Percentiles rank a stretch among this genome's conserved stretches.
Evolutionary conservation across 2,888 invertebrate species (phyloP).

Genomic region (Uloborus plumipes): DNA sequence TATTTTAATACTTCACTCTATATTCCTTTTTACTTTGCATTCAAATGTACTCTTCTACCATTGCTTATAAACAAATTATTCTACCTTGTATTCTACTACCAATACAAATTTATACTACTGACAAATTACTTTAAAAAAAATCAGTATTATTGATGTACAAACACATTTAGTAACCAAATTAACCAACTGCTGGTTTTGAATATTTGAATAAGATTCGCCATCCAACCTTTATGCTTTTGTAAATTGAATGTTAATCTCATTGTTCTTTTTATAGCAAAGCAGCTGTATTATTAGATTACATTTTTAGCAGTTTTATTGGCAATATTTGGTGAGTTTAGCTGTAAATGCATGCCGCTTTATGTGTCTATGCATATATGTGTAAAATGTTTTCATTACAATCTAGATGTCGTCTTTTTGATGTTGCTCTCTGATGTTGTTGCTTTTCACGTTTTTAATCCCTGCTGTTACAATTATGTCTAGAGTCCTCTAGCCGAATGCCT

Average conservation of each 20-base stretch:
- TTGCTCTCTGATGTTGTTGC: slow-evolving; percentile 56
- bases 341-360: slow-evolving; percentile 46
- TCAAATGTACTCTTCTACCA: no score
- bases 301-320: slow-evolving; percentile 28
- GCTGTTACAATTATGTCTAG: neutral
- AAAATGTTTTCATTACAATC: slow-evolving; percentile 24
- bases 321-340: slow-evolving; percentile 40
- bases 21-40: no score
- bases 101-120: no score
- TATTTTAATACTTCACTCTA: no score
- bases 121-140: no score
- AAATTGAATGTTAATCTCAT: slow-evolving; percentile 31
- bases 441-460: slow-evolving; percentile 32
- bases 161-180: no score
- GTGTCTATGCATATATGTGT: slow-evolving; percentile 50
- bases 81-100: no score
- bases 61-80: no score
- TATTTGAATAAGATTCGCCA: no score
- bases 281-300: slow-evolving; percentile 9
- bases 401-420: slow-evolving; percentile 51
- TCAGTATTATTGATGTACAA: no score
- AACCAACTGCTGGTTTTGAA: no score
- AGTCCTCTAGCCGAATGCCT: slow-evolving; percentile 42
- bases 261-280: slow-evolving; percentile 44
- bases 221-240: neutral